phyloP scores from a whole-genome alignment of 2,888 invertebrate species.

The Tenthredo distinguenda region DNA sequence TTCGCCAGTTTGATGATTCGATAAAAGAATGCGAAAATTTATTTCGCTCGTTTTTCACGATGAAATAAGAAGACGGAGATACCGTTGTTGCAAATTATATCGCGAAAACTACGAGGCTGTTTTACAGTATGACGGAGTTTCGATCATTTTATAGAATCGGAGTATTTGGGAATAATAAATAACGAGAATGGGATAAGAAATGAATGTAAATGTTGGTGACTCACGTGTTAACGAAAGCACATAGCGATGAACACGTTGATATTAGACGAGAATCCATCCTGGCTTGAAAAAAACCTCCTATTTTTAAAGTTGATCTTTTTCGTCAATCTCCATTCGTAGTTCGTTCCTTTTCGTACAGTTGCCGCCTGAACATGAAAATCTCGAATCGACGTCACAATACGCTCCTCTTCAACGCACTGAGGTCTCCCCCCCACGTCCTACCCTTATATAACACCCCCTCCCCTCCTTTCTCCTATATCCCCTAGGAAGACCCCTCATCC shows the following conservation, averaged over 20 bases:
- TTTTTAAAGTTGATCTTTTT: neutral
- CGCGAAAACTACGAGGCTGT: too few relatives aligned
- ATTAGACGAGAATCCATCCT: neutral
- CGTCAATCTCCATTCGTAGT: neutral
- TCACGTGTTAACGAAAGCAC: neutral
- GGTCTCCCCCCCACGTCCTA: slow-evolving; percentile 76
- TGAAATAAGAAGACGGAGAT: too few relatives aligned
- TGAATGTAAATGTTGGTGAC: neutral
- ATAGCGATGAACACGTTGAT: slow-evolving; percentile 5
- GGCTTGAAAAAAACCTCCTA: neutral
- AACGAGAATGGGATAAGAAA: too few relatives aligned
- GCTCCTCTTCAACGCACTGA: slow-evolving; percentile 77
- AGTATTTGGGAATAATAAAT: too few relatives aligned
- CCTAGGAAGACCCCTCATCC: slow-evolving; percentile 74
- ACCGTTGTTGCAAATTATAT: too few relatives aligned
- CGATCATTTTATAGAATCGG: too few relatives aligned
- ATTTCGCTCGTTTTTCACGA: too few relatives aligned
- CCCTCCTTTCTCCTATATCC: slow-evolving; percentile 73
- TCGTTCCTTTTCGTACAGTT: neutral
- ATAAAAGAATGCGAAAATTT: neutral
- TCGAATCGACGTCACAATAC: slow-evolving; percentile 60
- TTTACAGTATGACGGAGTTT: too few relatives aligned
- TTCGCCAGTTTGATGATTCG: neutral
- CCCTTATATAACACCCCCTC: slow-evolving; percentile 77
- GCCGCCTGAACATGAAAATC: neutral